These are phyloP conservation scores for Idaea straminata DNA, from an alignment of 2,888 invertebrate genomes.

Conservation along the genomic window DNA sequence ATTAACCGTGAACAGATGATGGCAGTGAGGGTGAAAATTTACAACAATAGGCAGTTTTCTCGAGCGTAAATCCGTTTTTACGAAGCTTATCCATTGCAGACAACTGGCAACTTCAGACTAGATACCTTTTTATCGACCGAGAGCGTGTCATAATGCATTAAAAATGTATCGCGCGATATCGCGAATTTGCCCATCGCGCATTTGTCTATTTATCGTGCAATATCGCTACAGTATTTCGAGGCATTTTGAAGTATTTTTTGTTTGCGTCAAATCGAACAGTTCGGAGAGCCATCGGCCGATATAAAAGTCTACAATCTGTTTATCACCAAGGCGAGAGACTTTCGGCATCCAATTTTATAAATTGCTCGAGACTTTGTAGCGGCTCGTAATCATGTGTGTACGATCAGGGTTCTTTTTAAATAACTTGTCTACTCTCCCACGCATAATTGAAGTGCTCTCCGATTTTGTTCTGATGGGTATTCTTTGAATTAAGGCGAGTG, in stretches of 20 bases:
- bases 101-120: background rate
- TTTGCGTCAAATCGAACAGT: no score
- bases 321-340: slow-evolving; percentile 22
- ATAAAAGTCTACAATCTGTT: background rate
- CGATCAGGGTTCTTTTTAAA: slow-evolving; percentile 11
- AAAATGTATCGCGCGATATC: no score
- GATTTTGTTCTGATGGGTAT: background rate
- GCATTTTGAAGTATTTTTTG: no score
- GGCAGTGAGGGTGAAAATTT: slow-evolving; percentile 47
- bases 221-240: no score
- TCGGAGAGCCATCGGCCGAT: background rate
- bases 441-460: slow-evolving; percentile 1
- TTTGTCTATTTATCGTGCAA: no score
- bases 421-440: background rate
- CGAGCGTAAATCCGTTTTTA: slow-evolving; percentile 37
- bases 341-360: slow-evolving; percentile 31
- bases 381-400: slow-evolving; percentile 27
- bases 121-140: background rate
- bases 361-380: slow-evolving; percentile 31
- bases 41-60: slow-evolving; percentile 49
- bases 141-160: background rate
- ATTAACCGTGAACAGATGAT: slow-evolving; percentile 46
- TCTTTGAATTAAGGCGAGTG: background rate
- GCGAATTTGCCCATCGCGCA: no score
- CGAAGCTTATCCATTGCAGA: slow-evolving; percentile 29